Conservation (phyloP, 1,140 invertebrate species). For the Pogonomyrmex barbatus region DNA sequence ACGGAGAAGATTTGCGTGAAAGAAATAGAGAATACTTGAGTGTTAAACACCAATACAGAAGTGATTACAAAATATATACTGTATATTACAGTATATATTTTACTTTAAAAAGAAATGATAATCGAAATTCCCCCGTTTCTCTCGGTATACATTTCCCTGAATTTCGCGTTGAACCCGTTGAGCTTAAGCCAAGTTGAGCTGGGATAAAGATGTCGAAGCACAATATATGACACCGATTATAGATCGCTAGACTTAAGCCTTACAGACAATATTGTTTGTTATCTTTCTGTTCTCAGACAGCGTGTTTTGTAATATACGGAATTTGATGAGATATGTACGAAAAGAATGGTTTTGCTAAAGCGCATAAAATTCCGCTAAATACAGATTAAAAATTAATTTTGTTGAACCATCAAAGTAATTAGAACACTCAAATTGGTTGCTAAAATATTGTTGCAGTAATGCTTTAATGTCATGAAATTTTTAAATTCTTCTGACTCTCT, state of each 20-base stretch:
- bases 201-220: constrained; percentile 46
- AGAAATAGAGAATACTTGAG: neutral
- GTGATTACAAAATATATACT: neutral
- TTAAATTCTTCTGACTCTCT: too few relatives aligned
- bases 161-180: neutral
- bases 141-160: neutral
- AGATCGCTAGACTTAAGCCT: neutral
- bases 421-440: too few relatives aligned
- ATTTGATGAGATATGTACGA: neutral
- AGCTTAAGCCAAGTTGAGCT: constrained; percentile 8
- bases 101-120: constrained; percentile 6
- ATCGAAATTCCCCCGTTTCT: constrained; percentile 31
- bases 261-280: neutral
- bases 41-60: neutral
- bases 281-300: neutral
- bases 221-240: constrained; percentile 13
- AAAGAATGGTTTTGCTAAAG: too few relatives aligned
- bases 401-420: too few relatives aligned
- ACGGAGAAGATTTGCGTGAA: neutral
- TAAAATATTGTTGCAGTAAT: too few relatives aligned
- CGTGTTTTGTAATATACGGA: neutral
- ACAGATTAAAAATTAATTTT: too few relatives aligned
- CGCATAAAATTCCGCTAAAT: too few relatives aligned
- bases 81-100: neutral
- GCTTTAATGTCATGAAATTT: too few relatives aligned